phyloP scores from a whole-genome alignment of 64 coral and sea anemone species.

The Trachythela sp. region DNA sequence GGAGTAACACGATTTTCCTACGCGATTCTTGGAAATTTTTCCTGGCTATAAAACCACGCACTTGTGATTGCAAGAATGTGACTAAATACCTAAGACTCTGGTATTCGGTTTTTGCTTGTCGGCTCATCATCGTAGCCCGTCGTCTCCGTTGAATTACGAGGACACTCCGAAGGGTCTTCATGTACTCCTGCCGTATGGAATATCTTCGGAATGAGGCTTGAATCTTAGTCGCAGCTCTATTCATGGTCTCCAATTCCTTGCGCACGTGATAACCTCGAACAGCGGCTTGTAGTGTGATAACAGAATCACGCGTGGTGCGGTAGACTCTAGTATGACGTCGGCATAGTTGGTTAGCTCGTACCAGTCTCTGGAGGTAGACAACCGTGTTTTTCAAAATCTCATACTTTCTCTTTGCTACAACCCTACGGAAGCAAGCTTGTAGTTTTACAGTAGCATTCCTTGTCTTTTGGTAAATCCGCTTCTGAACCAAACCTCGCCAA shows the following conservation, averaged over 20 bases:
- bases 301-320: neutral
- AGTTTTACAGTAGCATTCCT: constrained; percentile 40
- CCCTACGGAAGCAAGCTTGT: constrained; percentile 48
- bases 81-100: neutral
- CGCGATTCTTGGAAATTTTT: neutral
- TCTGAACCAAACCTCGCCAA: constrained; percentile 28
- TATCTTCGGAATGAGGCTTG: neutral
- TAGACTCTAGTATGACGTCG: neutral
- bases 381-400: constrained; percentile 31
- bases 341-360: constrained; percentile 21
- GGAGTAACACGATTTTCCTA: constrained; percentile 26
- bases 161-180: neutral
- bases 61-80: constrained; percentile 9
- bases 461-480: constrained; percentile 19
- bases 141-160: constrained; percentile 30
- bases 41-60: constrained; percentile 28
- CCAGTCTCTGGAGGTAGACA: constrained; percentile 36
- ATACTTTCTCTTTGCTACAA: constrained; percentile 47
- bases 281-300: constrained; percentile 43
- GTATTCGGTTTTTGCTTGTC: neutral
- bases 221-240: neutral
- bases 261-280: constrained; percentile 29
- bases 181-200: constrained; percentile 15
- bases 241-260: constrained; percentile 1
- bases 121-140: constrained; percentile 11